Conservation (phyloP, 2,113 vertebrate species). For the Trinectes maculatus region DNA sequence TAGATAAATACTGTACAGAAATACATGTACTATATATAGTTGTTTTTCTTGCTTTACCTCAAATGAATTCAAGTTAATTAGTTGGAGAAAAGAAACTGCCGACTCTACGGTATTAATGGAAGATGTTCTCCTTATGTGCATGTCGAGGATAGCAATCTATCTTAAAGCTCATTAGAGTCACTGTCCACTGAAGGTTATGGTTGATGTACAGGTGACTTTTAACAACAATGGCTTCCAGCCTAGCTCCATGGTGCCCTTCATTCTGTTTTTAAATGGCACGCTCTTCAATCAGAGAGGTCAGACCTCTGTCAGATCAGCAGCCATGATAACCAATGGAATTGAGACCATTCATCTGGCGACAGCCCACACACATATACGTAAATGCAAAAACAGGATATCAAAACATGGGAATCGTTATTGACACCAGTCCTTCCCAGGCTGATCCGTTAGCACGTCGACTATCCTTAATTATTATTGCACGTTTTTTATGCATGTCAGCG, state of each 20-base stretch:
- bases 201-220: conserved; percentile 64
- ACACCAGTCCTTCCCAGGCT: conserved; percentile 10
- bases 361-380: conserved; percentile 3
- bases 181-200: conserved; percentile 55
- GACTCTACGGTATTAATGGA: conserved; percentile 17
- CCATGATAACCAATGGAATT: conserved; percentile 47
- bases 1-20: too few relatives aligned
- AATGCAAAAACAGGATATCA: conserved; percentile 5
- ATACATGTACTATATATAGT: too few relatives aligned
- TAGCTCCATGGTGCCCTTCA: conserved; percentile 48
- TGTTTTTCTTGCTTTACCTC: too few relatives aligned
- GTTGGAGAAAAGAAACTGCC: too few relatives aligned
- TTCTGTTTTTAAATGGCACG: conserved; percentile 66
- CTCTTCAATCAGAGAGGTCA: conserved; percentile 74
- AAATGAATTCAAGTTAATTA: too few relatives aligned
- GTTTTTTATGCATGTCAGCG: conserved; percentile 5
- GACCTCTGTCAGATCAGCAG: conserved; percentile 58
- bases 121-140: background rate
- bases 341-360: conserved; percentile 29
- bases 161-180: conserved; percentile 51
- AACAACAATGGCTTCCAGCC: conserved; percentile 49
- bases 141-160: conserved; percentile 26
- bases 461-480: conserved; percentile 7
- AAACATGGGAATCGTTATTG: conserved; percentile 18
- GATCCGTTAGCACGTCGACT: background rate